Evolutionary conservation across 1,140 invertebrate genomes (phyloP).

Genomic region (Hirudo medicinalis): DNA sequence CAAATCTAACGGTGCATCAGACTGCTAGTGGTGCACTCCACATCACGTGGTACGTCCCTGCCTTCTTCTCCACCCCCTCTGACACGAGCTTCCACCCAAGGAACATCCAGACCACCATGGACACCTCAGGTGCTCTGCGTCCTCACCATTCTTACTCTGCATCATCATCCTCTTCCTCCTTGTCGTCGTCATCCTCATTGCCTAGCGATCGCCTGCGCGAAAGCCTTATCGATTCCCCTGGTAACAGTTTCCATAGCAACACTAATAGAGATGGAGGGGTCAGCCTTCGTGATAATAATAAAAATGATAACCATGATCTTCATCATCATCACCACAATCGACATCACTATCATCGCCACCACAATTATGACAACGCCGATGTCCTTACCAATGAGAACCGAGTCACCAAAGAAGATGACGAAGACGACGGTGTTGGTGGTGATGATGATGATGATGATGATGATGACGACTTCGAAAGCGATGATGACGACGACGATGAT

Average conservation of each 20-base stretch:
- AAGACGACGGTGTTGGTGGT: too few species aligned
- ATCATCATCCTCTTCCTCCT: too few species aligned
- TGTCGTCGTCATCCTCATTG: too few species aligned
- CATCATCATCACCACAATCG: slow-evolving; percentile 8
- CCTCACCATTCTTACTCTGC: too few species aligned
- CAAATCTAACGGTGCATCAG: slow-evolving; percentile 72
- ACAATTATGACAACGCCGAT: not conserved
- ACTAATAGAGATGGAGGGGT: slow-evolving; percentile 1
- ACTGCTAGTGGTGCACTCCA: slow-evolving; percentile 64
- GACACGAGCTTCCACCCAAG: slow-evolving; percentile 59
- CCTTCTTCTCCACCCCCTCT: slow-evolving; percentile 73
- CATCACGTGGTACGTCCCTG: slow-evolving; percentile 69
- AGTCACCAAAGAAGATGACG: not conserved
- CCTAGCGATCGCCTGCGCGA: too few species aligned
- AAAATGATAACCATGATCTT: slow-evolving; percentile 1
- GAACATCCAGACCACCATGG: not conserved
- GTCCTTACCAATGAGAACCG: not conserved
- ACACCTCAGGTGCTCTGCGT: too few species aligned
- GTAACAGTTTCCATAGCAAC: slow-evolving; percentile 6
- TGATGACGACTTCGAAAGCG: not conserved
- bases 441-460: not conserved
- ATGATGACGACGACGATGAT: not conserved
- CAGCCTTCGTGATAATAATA: slow-evolving; percentile 1
- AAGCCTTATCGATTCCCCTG: not conserved
- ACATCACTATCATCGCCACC: slow-evolving; percentile 10